phyloP scores from a whole-genome alignment of 2,888 invertebrate genomes.

The Scrobipalpa atriplicella region DNA sequence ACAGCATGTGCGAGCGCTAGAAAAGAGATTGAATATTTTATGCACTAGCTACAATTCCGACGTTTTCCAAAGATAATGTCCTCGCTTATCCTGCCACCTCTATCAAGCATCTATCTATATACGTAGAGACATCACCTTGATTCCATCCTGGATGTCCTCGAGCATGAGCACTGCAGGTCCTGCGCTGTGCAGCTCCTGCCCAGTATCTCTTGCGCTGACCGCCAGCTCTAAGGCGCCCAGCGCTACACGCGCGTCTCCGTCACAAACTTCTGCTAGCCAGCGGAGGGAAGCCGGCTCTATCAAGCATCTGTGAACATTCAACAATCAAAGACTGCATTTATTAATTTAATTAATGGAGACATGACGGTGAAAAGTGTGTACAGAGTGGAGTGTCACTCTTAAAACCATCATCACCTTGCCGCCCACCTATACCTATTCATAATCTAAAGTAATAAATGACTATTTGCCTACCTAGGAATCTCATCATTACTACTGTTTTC shows the following conservation, averaged over 20 bases:
- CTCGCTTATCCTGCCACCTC: no score
- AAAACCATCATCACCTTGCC: no score
- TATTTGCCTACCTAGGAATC: conserved; percentile 50
- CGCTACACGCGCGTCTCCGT: conserved; percentile 92
- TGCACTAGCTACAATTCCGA: no score
- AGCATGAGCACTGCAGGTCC: conserved; percentile 80
- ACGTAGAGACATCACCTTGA: conserved; percentile 80
- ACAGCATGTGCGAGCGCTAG: conserved; percentile 89
- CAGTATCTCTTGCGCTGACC: conserved; percentile 77
- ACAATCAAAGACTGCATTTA: conserved; percentile 22
- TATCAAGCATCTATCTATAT: neutral
- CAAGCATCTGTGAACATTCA: conserved; percentile 50
- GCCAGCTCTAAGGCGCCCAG: conserved; percentile 89
- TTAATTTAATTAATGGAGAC: no score
- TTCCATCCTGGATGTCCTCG: conserved; percentile 87
- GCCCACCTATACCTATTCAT: no score
- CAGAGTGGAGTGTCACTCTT: no score
- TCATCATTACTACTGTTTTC: conserved; percentile 37
- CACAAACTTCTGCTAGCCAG: conserved; percentile 89
- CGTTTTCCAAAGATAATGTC: no score
- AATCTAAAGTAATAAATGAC: no score
- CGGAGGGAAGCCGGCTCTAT: conserved; percentile 84
- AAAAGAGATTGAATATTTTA: neutral
- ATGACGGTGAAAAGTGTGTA: neutral
- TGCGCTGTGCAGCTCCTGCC: conserved; percentile 43